phyloP scores from a whole-genome alignment of 2,797 vertebrate genomes.

The Macropodus opercularis region DNA sequence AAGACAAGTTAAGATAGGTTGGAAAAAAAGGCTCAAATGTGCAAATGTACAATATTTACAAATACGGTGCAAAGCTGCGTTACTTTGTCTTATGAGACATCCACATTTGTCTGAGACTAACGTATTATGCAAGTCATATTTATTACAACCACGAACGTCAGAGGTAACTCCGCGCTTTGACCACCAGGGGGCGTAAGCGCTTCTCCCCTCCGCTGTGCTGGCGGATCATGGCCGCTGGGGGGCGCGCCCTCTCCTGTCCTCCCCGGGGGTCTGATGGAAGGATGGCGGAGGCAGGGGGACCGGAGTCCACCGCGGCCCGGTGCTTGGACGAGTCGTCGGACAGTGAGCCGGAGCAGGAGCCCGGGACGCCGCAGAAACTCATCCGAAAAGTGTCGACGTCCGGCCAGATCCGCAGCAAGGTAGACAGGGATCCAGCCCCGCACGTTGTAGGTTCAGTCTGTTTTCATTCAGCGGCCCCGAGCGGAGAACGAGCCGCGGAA shows the following conservation, averaged over 20 bases:
- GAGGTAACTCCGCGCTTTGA: background rate
- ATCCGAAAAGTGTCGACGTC: slow-evolving; percentile 96
- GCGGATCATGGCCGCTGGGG: slow-evolving; percentile 65
- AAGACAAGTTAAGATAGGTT: no score
- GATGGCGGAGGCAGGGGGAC: slow-evolving; percentile 82
- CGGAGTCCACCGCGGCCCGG: slow-evolving; percentile 78
- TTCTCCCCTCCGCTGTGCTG: background rate
- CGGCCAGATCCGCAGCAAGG: slow-evolving; percentile 96
- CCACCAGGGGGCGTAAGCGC: slow-evolving; percentile 41
- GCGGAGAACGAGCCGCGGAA: background rate
- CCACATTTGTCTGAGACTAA: no score
- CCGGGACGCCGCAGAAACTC: slow-evolving; percentile 91
- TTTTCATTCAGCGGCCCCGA: slow-evolving; percentile 33
- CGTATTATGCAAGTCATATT: no score
- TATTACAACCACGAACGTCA: no score
- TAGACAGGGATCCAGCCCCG: slow-evolving; percentile 51
- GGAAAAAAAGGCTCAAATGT: no score
- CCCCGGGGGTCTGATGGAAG: slow-evolving; percentile 65
- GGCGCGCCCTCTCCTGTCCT: slow-evolving; percentile 68
- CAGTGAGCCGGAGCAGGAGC: slow-evolving; percentile 94
- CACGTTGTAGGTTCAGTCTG: background rate
- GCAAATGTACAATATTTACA: no score
- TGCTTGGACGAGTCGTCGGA: slow-evolving; percentile 92
- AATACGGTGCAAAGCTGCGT: no score
- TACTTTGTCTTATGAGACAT: no score